Evolutionary conservation across 1,140 invertebrate species (phyloP).

Genomic region (Saccostrea echinata): DNA sequence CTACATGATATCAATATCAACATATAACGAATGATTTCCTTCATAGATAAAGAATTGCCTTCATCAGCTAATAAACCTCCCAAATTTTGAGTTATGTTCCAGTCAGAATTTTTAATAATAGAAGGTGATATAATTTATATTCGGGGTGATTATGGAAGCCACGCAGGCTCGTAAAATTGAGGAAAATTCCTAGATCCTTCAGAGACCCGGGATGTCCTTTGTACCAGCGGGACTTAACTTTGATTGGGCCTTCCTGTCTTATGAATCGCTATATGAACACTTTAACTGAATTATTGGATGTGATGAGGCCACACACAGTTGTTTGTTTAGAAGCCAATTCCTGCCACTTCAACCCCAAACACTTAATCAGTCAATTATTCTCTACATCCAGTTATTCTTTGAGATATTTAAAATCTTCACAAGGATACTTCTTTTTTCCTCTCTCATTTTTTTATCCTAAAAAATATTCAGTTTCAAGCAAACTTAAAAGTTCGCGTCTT

Average conservation of each 20-base stretch:
- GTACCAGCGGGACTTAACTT: not conserved
- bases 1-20: slow-evolving; percentile 33
- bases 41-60: not conserved
- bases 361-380: slow-evolving; percentile 39
- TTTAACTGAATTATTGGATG: slow-evolving; percentile 27
- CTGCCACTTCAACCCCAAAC: slow-evolving; percentile 29
- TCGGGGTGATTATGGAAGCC: not conserved
- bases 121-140: not conserved
- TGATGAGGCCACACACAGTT: slow-evolving; percentile 35
- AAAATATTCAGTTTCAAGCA: not conserved
- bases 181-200: not conserved
- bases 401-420: slow-evolving; percentile 12
- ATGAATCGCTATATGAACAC: slow-evolving; percentile 27
- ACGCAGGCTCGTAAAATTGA: not conserved
- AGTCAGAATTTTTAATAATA: not conserved
- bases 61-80: not conserved
- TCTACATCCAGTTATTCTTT: slow-evolving; percentile 25
- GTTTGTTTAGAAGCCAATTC: slow-evolving; percentile 29
- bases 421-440: not conserved
- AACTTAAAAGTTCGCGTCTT: not conserved
- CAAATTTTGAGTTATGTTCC: not conserved
- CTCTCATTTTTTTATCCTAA: not conserved
- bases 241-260: not conserved
- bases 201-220: not conserved
- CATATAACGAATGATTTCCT: not conserved